Percentiles rank a stretch among this genome's conserved stretches.
These are phyloP conservation scores for Pelvicachromis taeniatus DNA, from an alignment of 2,113 vertebrate genomes.

Conservation along the genomic window DNA sequence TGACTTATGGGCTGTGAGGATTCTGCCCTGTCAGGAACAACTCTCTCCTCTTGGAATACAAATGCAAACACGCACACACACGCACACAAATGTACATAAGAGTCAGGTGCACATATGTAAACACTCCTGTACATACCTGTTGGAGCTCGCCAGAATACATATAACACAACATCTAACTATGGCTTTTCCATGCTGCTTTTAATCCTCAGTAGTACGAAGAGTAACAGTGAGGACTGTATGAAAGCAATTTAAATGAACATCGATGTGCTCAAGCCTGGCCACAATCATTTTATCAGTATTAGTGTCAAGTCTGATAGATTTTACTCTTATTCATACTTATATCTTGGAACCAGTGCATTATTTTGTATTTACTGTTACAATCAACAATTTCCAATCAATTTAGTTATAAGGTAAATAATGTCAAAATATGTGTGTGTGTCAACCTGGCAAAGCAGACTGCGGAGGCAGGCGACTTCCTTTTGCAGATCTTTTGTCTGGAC, in stretches of 20 bases:
- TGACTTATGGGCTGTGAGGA: constrained; percentile 91
- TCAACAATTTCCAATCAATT: background rate
- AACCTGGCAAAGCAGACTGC: constrained; percentile 81
- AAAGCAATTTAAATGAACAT: constrained; percentile 4
- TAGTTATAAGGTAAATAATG: background rate
- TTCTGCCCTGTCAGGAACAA: constrained; percentile 50
- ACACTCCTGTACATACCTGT: constrained; percentile 38
- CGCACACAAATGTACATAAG: background rate
- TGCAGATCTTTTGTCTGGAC: constrained; percentile 73
- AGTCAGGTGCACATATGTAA: constrained; percentile 39
- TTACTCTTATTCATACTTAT: background rate
- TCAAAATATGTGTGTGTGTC: background rate
- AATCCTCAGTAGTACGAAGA: background rate
- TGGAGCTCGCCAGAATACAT: constrained; percentile 30
- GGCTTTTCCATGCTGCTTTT: background rate
- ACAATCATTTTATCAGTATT: background rate
- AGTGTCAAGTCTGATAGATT: background rate
- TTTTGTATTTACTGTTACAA: background rate
- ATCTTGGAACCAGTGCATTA: background rate
- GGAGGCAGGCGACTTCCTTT: constrained; percentile 82
- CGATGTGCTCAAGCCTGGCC: background rate
- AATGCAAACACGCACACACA: constrained; percentile 2
- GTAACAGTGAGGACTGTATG: background rate
- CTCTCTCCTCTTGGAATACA: constrained; percentile 35
- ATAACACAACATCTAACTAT: background rate